A percentile compares a stretch with the other conserved stretches of the same genome.
Evolutionary conservation across 1,140 invertebrate species (phyloP).

Genomic region (Melipona quadrifasciata): DNA sequence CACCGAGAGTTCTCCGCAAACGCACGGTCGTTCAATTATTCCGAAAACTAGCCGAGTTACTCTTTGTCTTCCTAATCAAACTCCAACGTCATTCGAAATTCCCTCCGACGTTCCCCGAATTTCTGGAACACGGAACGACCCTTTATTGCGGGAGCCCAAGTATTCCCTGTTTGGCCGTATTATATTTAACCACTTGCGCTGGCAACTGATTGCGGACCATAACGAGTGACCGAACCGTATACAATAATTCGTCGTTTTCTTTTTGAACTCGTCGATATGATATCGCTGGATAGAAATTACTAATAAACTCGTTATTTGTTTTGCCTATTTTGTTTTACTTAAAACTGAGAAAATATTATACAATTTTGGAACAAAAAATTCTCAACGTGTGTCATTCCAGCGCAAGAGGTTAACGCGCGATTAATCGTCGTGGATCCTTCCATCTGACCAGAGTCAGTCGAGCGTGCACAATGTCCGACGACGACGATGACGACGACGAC

Average conservation of each 20-base stretch:
- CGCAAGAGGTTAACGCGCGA: neutral
- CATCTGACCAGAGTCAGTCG: neutral
- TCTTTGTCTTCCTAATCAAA: neutral
- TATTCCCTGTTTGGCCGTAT: neutral
- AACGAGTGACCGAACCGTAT: too few species aligned
- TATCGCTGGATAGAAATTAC: too few species aligned
- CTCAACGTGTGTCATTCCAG: too few species aligned
- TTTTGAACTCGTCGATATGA: too few species aligned
- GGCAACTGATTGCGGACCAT: too few species aligned
- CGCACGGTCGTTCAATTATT: neutral
- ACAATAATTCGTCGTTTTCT: too few species aligned
- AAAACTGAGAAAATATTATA: too few species aligned
- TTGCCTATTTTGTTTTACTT: too few species aligned
- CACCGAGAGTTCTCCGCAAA: neutral
- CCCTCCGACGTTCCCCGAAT: neutral
- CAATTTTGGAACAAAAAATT: too few species aligned
- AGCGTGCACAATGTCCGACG: neutral
- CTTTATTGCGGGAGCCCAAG: neutral
- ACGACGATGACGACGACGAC: too few species aligned
- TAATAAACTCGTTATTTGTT: too few species aligned
- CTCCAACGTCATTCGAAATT: neutral
- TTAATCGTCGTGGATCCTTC: neutral
- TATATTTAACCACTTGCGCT: too few species aligned
- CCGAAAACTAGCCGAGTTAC: neutral
- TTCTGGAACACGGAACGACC: neutral